Percentiles rank a stretch among this genome's conserved stretches.
These are phyloP conservation scores for Phoronis australis DNA, from an alignment of 2,888 invertebrate species.

Conservation along the genomic window DNA sequence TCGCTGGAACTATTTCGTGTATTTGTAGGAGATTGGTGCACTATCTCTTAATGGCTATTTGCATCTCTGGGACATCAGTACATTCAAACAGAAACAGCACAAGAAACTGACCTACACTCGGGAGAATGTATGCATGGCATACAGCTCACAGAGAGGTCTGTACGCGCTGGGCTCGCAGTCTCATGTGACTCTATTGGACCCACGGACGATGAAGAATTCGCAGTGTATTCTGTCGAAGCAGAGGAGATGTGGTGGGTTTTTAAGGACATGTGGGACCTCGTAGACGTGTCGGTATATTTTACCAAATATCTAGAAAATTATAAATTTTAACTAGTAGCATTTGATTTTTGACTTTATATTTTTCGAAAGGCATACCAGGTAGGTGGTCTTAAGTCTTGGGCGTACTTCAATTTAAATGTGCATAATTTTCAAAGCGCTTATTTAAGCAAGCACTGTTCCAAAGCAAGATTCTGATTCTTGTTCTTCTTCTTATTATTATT, in stretches of 20 bases:
- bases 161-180: conserved; percentile 94
- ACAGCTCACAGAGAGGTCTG: conserved; percentile 71
- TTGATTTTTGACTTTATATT: too few relatives aligned
- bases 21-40: too few relatives aligned
- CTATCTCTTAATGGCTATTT: too few relatives aligned
- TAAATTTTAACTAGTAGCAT: too few relatives aligned
- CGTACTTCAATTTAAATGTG: not conserved
- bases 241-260: conserved; percentile 71
- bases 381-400: not conserved
- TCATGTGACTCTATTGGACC: conserved; percentile 83
- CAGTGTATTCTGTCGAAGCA: conserved; percentile 70
- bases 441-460: too few relatives aligned
- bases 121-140: conserved; percentile 89
- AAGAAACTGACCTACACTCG: conserved; percentile 81
- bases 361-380: too few relatives aligned
- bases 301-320: too few relatives aligned
- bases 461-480: too few relatives aligned
- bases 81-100: conserved; percentile 63
- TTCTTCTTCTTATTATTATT: conserved; percentile 1
- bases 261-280: too few relatives aligned
- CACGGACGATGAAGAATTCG: conserved; percentile 61
- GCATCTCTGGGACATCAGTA: too few relatives aligned
- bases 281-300: too few relatives aligned
- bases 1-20: too few relatives aligned
- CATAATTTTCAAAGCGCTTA: not conserved